Conservation (phyloP, 1,140 invertebrate genomes). For the Zaprionus ornatus region DNA sequence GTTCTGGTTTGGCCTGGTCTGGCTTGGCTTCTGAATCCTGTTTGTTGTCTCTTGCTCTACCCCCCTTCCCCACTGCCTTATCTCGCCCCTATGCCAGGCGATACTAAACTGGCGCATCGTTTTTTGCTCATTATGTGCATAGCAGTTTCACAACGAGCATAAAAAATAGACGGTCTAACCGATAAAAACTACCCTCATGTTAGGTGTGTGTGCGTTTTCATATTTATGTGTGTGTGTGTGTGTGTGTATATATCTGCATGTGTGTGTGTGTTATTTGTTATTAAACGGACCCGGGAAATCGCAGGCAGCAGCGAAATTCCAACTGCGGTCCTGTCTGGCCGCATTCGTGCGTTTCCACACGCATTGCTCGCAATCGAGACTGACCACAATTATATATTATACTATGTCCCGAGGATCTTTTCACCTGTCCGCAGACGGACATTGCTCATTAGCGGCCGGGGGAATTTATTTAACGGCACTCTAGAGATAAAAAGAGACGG, state of each 20-base stretch:
- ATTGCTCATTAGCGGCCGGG: constrained; percentile 56
- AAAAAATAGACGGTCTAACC: constrained; percentile 25
- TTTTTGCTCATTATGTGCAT: constrained; percentile 75
- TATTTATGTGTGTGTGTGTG: constrained; percentile 22
- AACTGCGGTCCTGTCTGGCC: constrained; percentile 35
- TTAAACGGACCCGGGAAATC: constrained; percentile 54
- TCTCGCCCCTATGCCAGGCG: not conserved
- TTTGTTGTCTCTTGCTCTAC: not conserved
- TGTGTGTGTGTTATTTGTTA: constrained; percentile 59
- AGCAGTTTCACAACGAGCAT: constrained; percentile 37
- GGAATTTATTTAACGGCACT: constrained; percentile 15
- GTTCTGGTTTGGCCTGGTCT: not conserved
- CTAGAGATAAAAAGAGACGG: constrained; percentile 1
- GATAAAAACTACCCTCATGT: constrained; percentile 63
- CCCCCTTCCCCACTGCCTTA: too few species aligned
- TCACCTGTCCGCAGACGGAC: constrained; percentile 47
- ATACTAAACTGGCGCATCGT: constrained; percentile 32
- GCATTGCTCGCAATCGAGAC: constrained; percentile 69
- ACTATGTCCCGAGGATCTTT: constrained; percentile 19
- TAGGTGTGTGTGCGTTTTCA: constrained; percentile 25
- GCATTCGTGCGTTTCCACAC: constrained; percentile 60
- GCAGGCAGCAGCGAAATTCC: constrained; percentile 14
- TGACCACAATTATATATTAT: constrained; percentile 62
- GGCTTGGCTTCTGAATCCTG: constrained; percentile 6
- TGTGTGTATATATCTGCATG: not conserved